Base-by-base conservation (phyloP, 2,888 invertebrate genomes). In the Drosophila austrosaltans region DNA sequence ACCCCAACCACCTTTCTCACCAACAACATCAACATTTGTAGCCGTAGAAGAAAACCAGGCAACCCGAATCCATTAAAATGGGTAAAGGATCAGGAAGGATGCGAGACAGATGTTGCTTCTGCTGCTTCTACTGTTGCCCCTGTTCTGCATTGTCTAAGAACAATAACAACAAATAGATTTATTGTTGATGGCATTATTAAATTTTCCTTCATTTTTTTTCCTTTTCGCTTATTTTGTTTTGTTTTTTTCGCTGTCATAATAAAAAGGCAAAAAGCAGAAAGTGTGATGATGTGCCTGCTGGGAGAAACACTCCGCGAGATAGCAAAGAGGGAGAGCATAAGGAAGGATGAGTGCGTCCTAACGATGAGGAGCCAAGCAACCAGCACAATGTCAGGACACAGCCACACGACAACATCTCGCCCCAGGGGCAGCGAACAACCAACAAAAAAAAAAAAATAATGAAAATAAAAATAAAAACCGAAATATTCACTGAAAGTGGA, bases 111-210 rank as follows among this genome's bases (percentile, higher is more conserved):
- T 32, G 57, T 36, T 36, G 32, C 25, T 56, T 42, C 22, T 40
- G 40, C n/a, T 25, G 53, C 7, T 25, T 36, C 10, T 36, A 10
- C 16, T 56, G 42, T 7, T 56, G 30, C 66, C 65, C 61, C 66
- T 72, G 66, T 72, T 72, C 72, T 65, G 61, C 72, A 73, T 72
- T 72, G 72, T 72, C 72, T 75, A 77, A 77, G 68, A 75, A 56
- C 61, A 68, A 75, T 66, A 78, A 76, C 70, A 72, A 74, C 86
- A 87, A 88, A 89, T 88, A 81, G 82, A 88, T 89, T 89, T 84
- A 89, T 88, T 89, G 87, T 89, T 88, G 79, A 82, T 86, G 89
- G 89, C 87, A 88, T 88, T 88, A 88, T 86, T 88, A 89, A 84
- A 86, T 86, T 87, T 77, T 78, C 71, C 75, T 72, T 64, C 69